Evolutionary conservation across 1,140 invertebrate species (phyloP), one percentile per base, ranked within the genome.

Genomic region (Drosophila erecta): DNA sequence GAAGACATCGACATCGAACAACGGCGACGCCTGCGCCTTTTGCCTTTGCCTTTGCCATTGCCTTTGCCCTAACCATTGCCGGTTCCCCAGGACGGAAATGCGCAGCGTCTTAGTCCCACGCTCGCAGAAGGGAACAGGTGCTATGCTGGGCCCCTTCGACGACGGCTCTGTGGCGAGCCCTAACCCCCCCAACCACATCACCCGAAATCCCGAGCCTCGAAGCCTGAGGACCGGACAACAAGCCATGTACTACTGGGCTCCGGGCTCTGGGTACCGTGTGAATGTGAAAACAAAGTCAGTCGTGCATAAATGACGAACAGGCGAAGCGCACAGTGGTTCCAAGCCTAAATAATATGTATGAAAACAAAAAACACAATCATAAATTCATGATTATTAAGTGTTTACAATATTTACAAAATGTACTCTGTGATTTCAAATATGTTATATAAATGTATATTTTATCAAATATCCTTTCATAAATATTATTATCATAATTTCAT

Each of bases 271-370:
- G 79, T 81, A 89, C 84, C 84, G 84, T 89, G 84, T 89, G 84
- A 89, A 89, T 90, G 84, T 89, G 65, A 83, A 89, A 89, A 89
- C 84, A 89, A 89, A 89, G 84, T 89, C 84, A 89, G 84, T 90
- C 84, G 79, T 90, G 84, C 84, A 89, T 87, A 89, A 89, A 87
- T 89, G 84, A 89, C 67, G 76, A 76, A 76, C 84, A 80, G 76
- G 69, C 84, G 46, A 72, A 70, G 69, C 35, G 55, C 57, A 87
- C 69, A 78, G 53, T 87, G 83, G 78, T 62, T 37, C 5, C 4
- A 38, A 35, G 33, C 33, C 7, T 35, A 6, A 24, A 24, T 3
- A 24, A 24, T 3, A 24, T 24, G 3, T 4, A 24, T 24, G 4
- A 24, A 3, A 24, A 24, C 3, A 24, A 3, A 24, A n/a, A n/a